These are phyloP conservation scores for Periophthalmodon schlosseri DNA, from an alignment of 2,113 vertebrate genomes.

Conservation along the genomic window DNA sequence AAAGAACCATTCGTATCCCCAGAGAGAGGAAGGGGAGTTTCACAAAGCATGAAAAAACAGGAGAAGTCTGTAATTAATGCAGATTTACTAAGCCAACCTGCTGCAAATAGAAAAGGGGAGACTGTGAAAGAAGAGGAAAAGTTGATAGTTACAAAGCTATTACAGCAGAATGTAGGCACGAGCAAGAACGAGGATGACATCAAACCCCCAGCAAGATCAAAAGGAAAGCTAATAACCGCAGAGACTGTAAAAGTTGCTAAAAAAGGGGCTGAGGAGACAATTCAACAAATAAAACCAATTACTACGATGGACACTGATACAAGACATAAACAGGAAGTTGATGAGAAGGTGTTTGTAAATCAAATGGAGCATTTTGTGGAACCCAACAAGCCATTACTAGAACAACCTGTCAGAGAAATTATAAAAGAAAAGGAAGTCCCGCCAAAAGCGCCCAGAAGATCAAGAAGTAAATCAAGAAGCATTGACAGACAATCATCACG, in stretches of 20 bases:
- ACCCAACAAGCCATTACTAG: slow-evolving; percentile 9
- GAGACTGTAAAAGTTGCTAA: not conserved
- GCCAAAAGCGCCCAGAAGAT: slow-evolving; percentile 61
- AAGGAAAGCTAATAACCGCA: slow-evolving; percentile 29
- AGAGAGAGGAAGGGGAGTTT: slow-evolving; percentile 7
- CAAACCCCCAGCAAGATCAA: slow-evolving; percentile 48
- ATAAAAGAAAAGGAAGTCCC: slow-evolving; percentile 10
- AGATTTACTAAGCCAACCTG: slow-evolving; percentile 12
- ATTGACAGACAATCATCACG: slow-evolving; percentile 51
- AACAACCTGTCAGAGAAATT: slow-evolving; percentile 11
- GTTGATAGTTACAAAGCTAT: slow-evolving; percentile 10
- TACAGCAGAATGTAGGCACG: slow-evolving; percentile 8
- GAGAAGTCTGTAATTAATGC: slow-evolving; percentile 14
- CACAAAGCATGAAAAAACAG: slow-evolving; percentile 17
- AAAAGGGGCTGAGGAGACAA: slow-evolving; percentile 39
- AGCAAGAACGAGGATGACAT: slow-evolving; percentile 40
- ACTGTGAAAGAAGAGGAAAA: slow-evolving; percentile 16
- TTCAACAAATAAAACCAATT: slow-evolving; percentile 15
- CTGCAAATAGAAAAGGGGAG: slow-evolving; percentile 6
- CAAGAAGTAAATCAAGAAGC: slow-evolving; percentile 50
- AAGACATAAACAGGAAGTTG: not conserved
- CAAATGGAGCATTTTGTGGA: not conserved
- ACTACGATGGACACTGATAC: slow-evolving; percentile 15
- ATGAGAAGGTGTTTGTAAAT: not conserved
- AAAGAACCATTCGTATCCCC: slow-evolving; percentile 1